Percentiles rank a stretch among this genome's conserved stretches.
Conservation (phyloP, 2,113 vertebrate genomes). For the Pterocles orientalis region DNA sequence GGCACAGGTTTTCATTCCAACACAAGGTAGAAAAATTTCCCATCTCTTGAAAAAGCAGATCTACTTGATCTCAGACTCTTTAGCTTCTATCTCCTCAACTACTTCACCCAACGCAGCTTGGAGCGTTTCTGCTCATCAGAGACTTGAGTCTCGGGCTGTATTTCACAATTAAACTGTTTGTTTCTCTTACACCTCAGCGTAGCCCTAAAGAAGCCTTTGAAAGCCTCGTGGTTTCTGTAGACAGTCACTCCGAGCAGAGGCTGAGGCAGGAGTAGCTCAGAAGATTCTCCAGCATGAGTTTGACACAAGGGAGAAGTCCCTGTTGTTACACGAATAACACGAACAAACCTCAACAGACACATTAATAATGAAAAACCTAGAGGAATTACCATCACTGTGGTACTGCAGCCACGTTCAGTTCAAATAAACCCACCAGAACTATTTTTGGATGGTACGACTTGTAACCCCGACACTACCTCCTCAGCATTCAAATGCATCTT, state of each 20-base stretch:
- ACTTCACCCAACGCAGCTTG: neutral
- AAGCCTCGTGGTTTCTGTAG: neutral
- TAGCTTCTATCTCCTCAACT: neutral
- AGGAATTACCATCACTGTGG: neutral
- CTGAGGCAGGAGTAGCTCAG: neutral
- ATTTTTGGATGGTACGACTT: neutral
- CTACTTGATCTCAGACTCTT: neutral
- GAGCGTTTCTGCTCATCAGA: neutral
- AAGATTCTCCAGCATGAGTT: neutral
- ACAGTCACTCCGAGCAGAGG: neutral
- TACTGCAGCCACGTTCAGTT: neutral
- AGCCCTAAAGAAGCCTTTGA: neutral
- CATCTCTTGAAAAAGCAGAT: neutral
- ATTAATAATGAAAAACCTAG: neutral
- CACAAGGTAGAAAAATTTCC: neutral
- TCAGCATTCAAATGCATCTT: neutral
- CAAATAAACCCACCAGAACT: neutral
- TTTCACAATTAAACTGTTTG: neutral
- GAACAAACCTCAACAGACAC: neutral
- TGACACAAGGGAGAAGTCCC: neutral
- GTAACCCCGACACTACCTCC: neutral
- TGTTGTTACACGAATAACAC: neutral
- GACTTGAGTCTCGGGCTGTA: neutral
- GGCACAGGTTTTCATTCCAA: neutral
- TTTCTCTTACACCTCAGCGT: rapidly evolving